Conservation (phyloP, 2,797 vertebrate species). For the Eremophila alpestris region DNA sequence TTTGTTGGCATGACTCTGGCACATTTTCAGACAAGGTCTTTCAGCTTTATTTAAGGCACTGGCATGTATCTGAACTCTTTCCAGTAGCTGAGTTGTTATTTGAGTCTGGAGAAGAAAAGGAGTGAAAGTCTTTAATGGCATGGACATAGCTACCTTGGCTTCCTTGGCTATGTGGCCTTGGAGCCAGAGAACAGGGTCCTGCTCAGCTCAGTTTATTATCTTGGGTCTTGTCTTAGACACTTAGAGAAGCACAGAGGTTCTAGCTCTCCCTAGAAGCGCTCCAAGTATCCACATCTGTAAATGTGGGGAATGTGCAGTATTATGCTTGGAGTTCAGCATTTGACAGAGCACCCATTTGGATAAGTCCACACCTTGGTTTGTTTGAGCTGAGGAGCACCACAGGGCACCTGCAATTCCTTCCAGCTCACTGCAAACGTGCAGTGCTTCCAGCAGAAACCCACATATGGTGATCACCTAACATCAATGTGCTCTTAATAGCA, state of each 20-base stretch:
- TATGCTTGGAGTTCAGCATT: background rate
- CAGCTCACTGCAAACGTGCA: background rate
- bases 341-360: background rate
- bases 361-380: background rate
- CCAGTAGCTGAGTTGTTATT: background rate
- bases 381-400: background rate
- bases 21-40: background rate
- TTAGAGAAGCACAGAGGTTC: background rate
- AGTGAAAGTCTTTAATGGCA: background rate
- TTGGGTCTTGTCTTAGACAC: background rate
- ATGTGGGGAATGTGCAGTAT: background rate
- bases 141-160: background rate
- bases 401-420: background rate
- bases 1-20: background rate
- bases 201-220: background rate
- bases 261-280: background rate
- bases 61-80: background rate
- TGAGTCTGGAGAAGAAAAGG: background rate
- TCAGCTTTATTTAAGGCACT: background rate
- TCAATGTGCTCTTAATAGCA: background rate
- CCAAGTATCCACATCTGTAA: background rate
- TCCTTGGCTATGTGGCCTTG: background rate
- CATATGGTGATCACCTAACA: accelerated
- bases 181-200: background rate
- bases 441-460: background rate